Evolutionary conservation across 1,140 invertebrate species (phyloP), one percentile per base, ranked within the genome.

Genomic region (Bathynomus jamesi): DNA sequence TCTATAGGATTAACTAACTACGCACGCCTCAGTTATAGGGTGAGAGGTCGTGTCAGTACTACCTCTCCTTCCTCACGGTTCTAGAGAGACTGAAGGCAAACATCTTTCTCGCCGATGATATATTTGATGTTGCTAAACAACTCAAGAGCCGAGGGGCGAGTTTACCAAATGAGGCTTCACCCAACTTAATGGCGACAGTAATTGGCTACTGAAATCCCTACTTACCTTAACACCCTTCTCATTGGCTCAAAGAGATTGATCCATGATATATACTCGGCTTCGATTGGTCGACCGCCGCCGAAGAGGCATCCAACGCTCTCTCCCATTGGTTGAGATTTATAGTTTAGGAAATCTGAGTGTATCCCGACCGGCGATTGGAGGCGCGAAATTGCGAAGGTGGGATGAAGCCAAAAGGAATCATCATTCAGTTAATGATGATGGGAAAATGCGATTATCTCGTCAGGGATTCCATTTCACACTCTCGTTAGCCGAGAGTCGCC

Each of bases 181-280:
- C 76, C 76, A 77, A 74, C 76, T 74, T 77, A 77, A 77, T 77
- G 72, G 73, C 76, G 76, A 77, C 76, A 77, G 72, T 77, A 77
- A 77, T 77, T 74, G 76, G 76, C 76, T 77, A 77, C 76, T 77
- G 76, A 77, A 77, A 77, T 77, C 76, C 76, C 76, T 77, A 77
- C 76, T 77, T 77, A 77, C 70, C 76, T 77, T 73, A 77, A 77
- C 76, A 77, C 72, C 73, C 69, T 72, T 70, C 71, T 71, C 73
- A 77, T 77, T 77, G 76, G 76, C 67, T 71, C 72, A 70, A 72
- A 69, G 72, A 77, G 76, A 77, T 77, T 77, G 76, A 77, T 77
- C 76, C 76, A 72, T 74, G 76, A 77, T 77, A 77, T 69, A 72
- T 69, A 74, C 67, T 46, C 70, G 28, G 32, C 71, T 53, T 67